Evolutionary conservation across 2,888 invertebrate genomes (phyloP), one percentile per base, ranked within the genome.

Genomic region (Ectropis crepuscularia): DNA sequence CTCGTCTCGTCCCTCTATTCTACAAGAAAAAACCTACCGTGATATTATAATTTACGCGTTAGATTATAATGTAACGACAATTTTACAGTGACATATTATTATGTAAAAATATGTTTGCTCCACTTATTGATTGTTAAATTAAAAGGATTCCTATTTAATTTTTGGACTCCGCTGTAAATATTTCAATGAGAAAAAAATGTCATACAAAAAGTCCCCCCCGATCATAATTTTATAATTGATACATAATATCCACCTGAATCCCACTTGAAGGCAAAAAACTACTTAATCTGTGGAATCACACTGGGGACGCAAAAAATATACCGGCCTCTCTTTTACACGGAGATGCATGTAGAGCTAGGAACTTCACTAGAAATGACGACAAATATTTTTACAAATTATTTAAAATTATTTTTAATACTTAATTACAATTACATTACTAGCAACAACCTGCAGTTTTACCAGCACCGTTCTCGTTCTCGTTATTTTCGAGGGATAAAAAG

Each of bases 291-390:
- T 74, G 82, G 87, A 86, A 90, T 91, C 91, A 90, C 91, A 92
- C 91, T 89, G 90, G 91, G 87, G 74, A 82, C 77, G 82, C 84
- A 92, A 92, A 92, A 90, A 90, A 88, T 76, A 81, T 80, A 83
- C 77, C 86, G 83, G 79, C 89, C 84, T 68, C 65, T 65, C 64
- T 69, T 88, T 87, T 85, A 81, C 82, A 81, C 77, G 71, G 74
- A 69, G 70, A 68, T 68, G 57, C 47, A 59, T 53, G 65, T 67
- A 80, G 81, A 78, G 53, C 48, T 72, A 67, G 0, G 12, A 75
- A 74, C n/a, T 16, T 4, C 5, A 12, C 46, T 63, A 76, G 79
- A 81, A 50, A 37, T 11, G 71, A 16, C 51, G 12, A 8, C 9
- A 6, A 16, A 36, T n/a, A n/a, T n/a, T n/a, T n/a, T 53, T 11